Evolutionary conservation across 1,140 invertebrate genomes (phyloP).

Genomic region (Nylanderia fulva): DNA sequence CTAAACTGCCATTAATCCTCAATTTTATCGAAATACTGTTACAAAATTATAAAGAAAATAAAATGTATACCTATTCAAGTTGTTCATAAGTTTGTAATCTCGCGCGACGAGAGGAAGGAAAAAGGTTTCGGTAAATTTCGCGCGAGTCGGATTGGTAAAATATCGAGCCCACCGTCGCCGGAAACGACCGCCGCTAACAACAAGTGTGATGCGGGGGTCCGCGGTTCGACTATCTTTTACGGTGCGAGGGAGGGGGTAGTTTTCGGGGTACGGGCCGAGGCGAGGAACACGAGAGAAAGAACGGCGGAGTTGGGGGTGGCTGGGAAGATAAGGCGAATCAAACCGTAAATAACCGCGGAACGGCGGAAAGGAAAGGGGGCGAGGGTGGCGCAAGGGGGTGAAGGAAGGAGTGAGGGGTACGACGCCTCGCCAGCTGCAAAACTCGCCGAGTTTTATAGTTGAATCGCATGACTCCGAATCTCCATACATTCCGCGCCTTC

Average conservation of each 20-base stretch:
- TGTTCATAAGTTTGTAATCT: background rate
- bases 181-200: slow-evolving; percentile 57
- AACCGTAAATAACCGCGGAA: slow-evolving; percentile 86
- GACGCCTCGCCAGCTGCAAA: slow-evolving; percentile 84
- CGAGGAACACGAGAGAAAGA: slow-evolving; percentile 73
- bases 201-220: slow-evolving; percentile 42
- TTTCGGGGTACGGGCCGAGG: slow-evolving; percentile 68
- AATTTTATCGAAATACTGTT: slow-evolving; percentile 2
- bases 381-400: slow-evolving; percentile 45
- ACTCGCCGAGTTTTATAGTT: slow-evolving; percentile 86
- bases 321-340: slow-evolving; percentile 85
- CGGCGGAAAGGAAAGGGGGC: slow-evolving; percentile 79
- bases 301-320: slow-evolving; percentile 70
- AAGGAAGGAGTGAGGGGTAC: slow-evolving; percentile 47
- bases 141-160: slow-evolving; percentile 34
- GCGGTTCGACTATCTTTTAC: slow-evolving; percentile 59
- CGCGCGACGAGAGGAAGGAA: background rate
- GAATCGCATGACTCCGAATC: slow-evolving; percentile 86
- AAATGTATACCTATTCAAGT: background rate
- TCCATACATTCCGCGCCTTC: slow-evolving; percentile 82
- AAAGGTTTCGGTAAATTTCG: background rate
- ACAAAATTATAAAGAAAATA: background rate
- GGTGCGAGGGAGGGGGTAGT: slow-evolving; percentile 51
- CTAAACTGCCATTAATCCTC: no score
- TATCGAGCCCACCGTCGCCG: slow-evolving; percentile 45